phyloP scores from a whole-genome alignment of 2,888 invertebrate species.

The Pollenia griseotomentosa region DNA sequence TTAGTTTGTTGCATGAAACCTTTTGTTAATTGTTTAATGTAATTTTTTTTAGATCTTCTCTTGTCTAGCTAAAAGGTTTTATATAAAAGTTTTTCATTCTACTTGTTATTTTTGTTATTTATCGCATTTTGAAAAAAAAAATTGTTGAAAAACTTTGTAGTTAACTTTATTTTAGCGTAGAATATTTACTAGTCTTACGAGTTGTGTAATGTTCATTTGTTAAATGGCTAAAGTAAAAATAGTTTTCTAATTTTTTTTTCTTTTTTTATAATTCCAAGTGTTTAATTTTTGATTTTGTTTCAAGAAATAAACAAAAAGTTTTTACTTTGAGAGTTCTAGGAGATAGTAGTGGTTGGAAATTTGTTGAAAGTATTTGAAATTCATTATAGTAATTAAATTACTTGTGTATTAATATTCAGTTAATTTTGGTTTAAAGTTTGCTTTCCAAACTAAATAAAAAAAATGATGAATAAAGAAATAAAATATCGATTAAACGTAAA shows the following conservation, averaged over 20 bases:
- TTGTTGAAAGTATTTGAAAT: conserved; percentile 39
- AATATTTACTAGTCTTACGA: conserved; percentile 28
- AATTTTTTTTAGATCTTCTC: conserved; percentile 13
- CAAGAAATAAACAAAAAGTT: conserved; percentile 8
- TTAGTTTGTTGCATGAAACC: conserved; percentile 37
- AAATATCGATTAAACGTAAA: too few species aligned
- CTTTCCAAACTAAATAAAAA: too few species aligned
- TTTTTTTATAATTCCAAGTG: background rate
- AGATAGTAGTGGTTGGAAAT: background rate
- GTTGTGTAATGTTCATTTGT: conserved; percentile 42
- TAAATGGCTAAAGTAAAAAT: conserved; percentile 42
- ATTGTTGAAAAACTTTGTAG: conserved; percentile 32
- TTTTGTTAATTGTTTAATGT: conserved; percentile 63
- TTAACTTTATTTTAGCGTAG: conserved; percentile 53
- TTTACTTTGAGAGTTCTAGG: background rate
- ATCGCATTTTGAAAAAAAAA: background rate
- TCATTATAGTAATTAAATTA: conserved; percentile 50
- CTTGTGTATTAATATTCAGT: too few species aligned
- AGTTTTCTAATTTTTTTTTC: conserved; percentile 20
- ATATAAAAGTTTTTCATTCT: conserved; percentile 30
- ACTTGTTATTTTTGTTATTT: conserved; percentile 5
- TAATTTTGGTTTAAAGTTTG: background rate
- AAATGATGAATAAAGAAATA: too few species aligned
- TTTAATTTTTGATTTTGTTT: conserved; percentile 44
- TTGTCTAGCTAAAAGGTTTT: conserved; percentile 5